phyloP scores from a whole-genome alignment of 2,888 invertebrate genomes.

The Gastrophysa polygoni region DNA sequence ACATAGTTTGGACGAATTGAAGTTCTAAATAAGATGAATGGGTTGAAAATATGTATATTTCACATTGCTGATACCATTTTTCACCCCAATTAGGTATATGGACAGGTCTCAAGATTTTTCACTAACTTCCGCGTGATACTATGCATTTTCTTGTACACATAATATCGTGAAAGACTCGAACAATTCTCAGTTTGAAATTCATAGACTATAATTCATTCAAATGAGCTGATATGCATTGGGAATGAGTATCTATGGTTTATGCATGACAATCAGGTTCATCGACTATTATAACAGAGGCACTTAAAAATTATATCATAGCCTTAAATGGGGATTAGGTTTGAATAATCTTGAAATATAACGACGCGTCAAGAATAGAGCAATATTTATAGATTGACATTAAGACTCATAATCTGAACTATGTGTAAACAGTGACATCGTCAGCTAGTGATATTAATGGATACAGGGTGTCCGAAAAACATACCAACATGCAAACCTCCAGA shows the following conservation, averaged over 20 bases:
- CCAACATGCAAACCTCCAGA: no score
- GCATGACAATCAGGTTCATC: slow-evolving; percentile 12
- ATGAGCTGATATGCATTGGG: no score
- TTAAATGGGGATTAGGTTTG: slow-evolving; percentile 3
- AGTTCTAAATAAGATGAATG: neutral
- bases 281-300: slow-evolving; percentile 11
- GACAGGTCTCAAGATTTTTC: no score
- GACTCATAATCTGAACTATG: neutral
- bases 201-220: no score
- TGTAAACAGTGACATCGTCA: neutral
- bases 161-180: no score
- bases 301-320: slow-evolving; percentile 14
- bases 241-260: neutral
- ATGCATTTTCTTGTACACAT: no score
- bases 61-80: no score
- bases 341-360: slow-evolving; percentile 16
- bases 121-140: no score
- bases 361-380: slow-evolving; percentile 10
- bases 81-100: no score
- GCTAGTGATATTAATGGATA: neutral
- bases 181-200: no score
- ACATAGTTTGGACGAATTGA: neutral
- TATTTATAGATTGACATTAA: slow-evolving; percentile 11
- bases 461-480: no score
- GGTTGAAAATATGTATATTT: no score